Percentiles rank a stretch among this genome's conserved stretches.
Conservation (phyloP, 2,888 invertebrate genomes). For the Heliconius sara region DNA sequence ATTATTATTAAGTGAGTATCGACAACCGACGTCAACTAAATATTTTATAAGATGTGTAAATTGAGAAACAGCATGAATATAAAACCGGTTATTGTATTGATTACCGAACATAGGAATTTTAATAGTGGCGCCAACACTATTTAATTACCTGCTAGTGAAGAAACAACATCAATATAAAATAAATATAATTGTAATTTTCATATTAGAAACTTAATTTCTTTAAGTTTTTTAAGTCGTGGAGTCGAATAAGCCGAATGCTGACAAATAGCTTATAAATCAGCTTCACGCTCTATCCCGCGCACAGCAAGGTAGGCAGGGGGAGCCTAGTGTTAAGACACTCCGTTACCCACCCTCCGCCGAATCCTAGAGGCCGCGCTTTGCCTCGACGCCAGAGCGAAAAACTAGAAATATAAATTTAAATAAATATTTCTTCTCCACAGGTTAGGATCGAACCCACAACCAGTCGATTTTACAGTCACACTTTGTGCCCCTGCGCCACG, state of each 20-base stretch:
- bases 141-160: constrained; percentile 25
- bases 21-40: background rate
- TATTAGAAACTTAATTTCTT: background rate
- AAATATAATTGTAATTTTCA: constrained; percentile 7
- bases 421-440: no score
- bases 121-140: constrained; percentile 41
- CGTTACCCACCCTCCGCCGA: no score
- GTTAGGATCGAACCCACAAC: no score
- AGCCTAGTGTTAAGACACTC: no score
- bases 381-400: no score
- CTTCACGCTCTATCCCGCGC: no score
- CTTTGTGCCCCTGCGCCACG: no score
- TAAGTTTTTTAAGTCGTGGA: background rate
- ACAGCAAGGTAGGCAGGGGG: no score
- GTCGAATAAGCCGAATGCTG: background rate
- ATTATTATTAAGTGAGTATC: background rate
- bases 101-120: constrained; percentile 39
- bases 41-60: constrained; percentile 24
- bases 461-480: no score
- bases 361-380: no score
- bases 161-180: background rate
- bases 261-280: no score
- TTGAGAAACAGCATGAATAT: constrained; percentile 22
- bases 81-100: constrained; percentile 40
- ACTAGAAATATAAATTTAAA: no score